Evolutionary conservation across 2,113 vertebrate genomes (phyloP).

Genomic region (Paradoxurus hermaphroditus): DNA sequence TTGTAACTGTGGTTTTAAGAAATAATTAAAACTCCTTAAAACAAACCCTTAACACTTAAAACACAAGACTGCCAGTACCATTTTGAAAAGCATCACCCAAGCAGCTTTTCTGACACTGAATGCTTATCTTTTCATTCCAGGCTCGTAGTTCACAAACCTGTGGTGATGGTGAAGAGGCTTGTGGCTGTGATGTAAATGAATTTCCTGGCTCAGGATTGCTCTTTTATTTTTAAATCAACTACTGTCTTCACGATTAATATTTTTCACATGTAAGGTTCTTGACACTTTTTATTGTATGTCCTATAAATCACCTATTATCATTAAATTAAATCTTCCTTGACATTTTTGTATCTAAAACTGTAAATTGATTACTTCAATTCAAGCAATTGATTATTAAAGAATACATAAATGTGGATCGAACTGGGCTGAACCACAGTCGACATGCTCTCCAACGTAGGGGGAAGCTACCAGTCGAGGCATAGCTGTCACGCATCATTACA

Average conservation of each 20-base stretch:
- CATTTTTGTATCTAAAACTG: not conserved
- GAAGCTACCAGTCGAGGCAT: not conserved
- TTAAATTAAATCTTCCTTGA: not conserved
- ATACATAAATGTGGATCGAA: not conserved
- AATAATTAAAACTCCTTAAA: not conserved
- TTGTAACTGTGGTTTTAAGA: not conserved
- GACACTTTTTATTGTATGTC: not conserved
- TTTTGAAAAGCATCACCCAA: not conserved
- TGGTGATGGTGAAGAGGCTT: not conserved
- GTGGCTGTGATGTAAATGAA: not conserved
- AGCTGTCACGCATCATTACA: accelerated
- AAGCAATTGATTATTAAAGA: not conserved
- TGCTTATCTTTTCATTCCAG: not conserved
- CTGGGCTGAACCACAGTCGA: not conserved
- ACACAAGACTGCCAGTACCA: not conserved
- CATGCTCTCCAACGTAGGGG: not conserved
- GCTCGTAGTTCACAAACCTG: not conserved
- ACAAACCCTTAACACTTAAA: not conserved
- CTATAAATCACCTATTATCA: not conserved
- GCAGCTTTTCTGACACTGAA: not conserved
- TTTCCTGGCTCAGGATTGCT: not conserved
- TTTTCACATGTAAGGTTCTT: not conserved
- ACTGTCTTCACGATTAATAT: not conserved
- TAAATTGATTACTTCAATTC: not conserved
- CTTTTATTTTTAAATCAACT: not conserved